A percentile compares a stretch with the other conserved stretches of the same genome.
Conservation (phyloP, 2,113 vertebrate genomes). For the Campylomormyrus tamandua region DNA sequence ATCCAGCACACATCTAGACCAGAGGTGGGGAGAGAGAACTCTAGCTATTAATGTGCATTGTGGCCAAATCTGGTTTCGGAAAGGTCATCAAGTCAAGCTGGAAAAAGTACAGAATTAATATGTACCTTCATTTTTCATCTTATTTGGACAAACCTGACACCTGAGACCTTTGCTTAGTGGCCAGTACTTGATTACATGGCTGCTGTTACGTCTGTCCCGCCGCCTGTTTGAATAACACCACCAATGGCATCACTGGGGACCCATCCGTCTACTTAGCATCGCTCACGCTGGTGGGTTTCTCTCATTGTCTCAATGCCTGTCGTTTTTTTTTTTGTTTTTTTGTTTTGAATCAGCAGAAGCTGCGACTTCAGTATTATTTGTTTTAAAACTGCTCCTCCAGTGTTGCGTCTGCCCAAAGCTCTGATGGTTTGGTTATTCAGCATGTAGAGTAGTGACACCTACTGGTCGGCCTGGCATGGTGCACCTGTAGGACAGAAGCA, state of each 20-base stretch:
- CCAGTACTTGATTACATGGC: not conserved
- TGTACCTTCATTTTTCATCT: not conserved
- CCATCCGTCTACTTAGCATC: slow-evolving; percentile 21
- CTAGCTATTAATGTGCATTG: not conserved
- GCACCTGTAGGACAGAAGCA: not conserved
- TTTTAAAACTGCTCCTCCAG: not conserved
- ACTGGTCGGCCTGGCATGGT: not conserved
- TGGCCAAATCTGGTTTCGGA: slow-evolving; percentile 15
- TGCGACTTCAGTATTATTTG: not conserved
- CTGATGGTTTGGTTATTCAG: not conserved
- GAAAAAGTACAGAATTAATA: not conserved
- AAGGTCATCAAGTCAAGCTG: not conserved
- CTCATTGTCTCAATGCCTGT: not conserved
- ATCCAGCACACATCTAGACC: not conserved
- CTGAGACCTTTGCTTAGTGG: not conserved
- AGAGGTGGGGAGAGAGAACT: not conserved
- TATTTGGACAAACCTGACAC: not conserved
- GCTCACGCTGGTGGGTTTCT: not conserved
- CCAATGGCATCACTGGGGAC: slow-evolving; percentile 7
- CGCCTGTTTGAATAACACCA: not conserved
- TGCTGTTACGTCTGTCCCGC: not conserved
- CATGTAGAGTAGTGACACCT: not conserved
- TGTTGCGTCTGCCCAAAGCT: not conserved
- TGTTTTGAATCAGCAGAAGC: not conserved
- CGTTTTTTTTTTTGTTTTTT: not conserved